Percentiles rank a stretch among this genome's conserved stretches.
phyloP scores from a whole-genome alignment of 2,797 vertebrate genomes.

The Artibeus jamaicensis region DNA sequence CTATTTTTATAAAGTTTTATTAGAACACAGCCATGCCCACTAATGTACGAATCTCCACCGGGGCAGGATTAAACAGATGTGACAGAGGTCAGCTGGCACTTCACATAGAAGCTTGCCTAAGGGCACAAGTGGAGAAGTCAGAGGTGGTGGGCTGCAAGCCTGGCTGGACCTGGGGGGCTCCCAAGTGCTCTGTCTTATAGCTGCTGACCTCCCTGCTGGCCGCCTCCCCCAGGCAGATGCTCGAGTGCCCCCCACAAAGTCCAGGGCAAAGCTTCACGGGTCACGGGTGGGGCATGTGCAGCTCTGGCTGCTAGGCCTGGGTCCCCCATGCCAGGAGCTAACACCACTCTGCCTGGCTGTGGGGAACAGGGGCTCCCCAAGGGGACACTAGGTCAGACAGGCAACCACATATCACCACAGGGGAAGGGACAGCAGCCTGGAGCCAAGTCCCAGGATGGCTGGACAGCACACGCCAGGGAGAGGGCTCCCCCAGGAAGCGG shows the following conservation, averaged over 20 bases:
- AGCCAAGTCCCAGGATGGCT: not conserved
- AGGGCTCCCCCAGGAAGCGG: fast-evolving
- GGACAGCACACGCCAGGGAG: not conserved
- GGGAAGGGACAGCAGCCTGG: not conserved
- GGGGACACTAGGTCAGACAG: not conserved
- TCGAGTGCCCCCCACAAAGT: not conserved
- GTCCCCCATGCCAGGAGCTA: not conserved
- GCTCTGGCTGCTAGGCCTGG: not conserved
- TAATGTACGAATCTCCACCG: not conserved
- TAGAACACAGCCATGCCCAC: not conserved
- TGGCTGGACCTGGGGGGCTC: not conserved
- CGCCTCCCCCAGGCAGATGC: not conserved
- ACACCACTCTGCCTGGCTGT: not conserved
- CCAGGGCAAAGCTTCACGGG: not conserved
- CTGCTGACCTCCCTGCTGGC: not conserved
- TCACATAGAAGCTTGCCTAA: not conserved
- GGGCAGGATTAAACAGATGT: fast-evolving
- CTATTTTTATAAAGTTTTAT: not conserved
- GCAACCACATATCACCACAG: fast-evolving
- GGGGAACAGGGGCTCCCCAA: not conserved
- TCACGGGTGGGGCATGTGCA: not conserved
- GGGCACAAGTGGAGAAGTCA: not conserved
- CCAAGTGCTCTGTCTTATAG: not conserved
- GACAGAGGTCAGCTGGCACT: no score
- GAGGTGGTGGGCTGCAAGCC: not conserved